These are phyloP conservation scores for Mesocricetus auratus DNA, from an alignment of 2,113 vertebrate species.

Conservation along the genomic window DNA sequence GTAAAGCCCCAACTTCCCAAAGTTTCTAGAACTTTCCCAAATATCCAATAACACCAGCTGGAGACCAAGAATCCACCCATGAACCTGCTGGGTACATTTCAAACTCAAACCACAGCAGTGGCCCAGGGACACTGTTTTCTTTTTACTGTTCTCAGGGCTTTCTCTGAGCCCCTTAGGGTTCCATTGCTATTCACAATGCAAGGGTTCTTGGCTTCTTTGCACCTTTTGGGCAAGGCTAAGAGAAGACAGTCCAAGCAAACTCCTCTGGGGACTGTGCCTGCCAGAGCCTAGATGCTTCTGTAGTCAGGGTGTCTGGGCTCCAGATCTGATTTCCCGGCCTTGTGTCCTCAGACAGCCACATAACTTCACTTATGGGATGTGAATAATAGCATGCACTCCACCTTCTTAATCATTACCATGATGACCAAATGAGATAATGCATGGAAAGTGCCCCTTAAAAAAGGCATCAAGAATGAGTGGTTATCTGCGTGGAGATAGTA, in stretches of 20 bases:
- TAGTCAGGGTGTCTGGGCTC: not conserved
- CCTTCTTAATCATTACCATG: not conserved
- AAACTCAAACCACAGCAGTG: not conserved
- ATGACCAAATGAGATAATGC: not conserved
- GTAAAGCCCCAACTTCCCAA: not conserved
- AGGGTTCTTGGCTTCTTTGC: not conserved
- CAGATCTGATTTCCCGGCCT: not conserved
- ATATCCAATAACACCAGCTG: too few relatives aligned
- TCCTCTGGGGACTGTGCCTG: not conserved
- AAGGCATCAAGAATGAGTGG: too few relatives aligned
- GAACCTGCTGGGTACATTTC: not conserved
- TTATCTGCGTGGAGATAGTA: too few relatives aligned
- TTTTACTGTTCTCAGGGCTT: not conserved
- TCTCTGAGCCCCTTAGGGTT: not conserved
- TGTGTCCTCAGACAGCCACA: not conserved
- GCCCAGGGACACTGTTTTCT: not conserved
- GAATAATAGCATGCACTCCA: not conserved
- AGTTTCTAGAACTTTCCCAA: not conserved
- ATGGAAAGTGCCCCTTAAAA: constrained; percentile 12
- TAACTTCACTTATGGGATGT: not conserved
- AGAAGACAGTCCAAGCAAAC: not conserved
- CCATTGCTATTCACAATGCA: not conserved
- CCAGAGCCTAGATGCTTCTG: not conserved
- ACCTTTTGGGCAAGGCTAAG: not conserved
- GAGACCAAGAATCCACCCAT: too few relatives aligned